phyloP scores from a whole-genome alignment of 2,888 invertebrate species.

The Agrochola circellaris region DNA sequence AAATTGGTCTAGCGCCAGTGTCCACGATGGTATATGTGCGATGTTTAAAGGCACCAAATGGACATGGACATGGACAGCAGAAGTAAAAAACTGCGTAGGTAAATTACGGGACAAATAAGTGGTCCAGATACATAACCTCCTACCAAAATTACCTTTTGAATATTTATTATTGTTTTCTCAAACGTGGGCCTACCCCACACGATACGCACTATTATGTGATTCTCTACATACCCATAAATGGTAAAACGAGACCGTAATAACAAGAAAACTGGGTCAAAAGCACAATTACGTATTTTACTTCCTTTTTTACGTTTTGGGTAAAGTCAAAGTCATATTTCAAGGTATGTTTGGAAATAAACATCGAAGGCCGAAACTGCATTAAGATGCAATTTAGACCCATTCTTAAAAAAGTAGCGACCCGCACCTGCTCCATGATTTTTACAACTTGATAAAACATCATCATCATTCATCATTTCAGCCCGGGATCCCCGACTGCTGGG shows the following conservation, averaged over 20 bases:
- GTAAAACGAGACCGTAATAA: constrained; percentile 21
- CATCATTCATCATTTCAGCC: too few species aligned
- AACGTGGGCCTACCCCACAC: constrained; percentile 11
- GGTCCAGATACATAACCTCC: background rate
- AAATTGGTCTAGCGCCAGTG: too few species aligned
- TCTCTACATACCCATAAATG: constrained; percentile 27
- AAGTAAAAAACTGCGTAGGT: background rate
- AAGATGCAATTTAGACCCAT: constrained; percentile 11
- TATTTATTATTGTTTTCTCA: background rate
- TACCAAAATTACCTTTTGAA: background rate
- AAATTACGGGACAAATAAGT: background rate
- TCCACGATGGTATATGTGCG: background rate
- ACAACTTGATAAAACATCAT: background rate
- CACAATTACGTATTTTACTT: constrained; percentile 40
- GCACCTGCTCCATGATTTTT: background rate
- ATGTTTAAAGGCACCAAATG: background rate
- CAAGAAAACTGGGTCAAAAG: constrained; percentile 56
- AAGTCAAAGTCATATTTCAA: constrained; percentile 59
- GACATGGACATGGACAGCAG: background rate
- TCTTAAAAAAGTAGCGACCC: background rate
- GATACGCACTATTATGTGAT: constrained; percentile 17
- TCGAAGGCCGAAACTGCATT: constrained; percentile 16
- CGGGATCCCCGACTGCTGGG: too few species aligned
- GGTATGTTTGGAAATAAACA: constrained; percentile 42
- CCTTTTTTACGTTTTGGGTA: constrained; percentile 55